A percentile compares a stretch with the other conserved stretches of the same genome.
phyloP scores from a whole-genome alignment of 2,797 vertebrate genomes.

The Pangasius mekongensis region DNA sequence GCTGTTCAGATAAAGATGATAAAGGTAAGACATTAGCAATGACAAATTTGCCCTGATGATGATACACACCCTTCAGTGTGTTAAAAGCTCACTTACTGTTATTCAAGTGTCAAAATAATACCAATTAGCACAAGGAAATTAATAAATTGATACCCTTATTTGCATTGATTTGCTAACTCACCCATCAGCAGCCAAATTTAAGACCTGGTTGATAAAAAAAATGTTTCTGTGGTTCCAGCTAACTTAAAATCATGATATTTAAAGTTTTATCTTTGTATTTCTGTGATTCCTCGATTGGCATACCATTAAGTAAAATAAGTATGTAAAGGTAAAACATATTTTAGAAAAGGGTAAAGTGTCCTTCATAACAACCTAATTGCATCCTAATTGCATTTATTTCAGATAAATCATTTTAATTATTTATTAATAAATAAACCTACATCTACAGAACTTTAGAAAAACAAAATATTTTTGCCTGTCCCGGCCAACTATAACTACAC shows the following conservation, averaged over 20 bases:
- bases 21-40: not conserved
- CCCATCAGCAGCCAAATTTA: not conserved
- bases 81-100: not conserved
- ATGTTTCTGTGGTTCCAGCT: not conserved
- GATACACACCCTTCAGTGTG: not conserved
- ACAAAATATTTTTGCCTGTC: not conserved
- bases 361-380: no score
- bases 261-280: not conserved
- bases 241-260: not conserved
- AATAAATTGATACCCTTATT: not conserved
- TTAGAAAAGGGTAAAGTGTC: not conserved
- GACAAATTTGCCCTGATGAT: not conserved
- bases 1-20: not conserved
- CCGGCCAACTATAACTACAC: no score
- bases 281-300: not conserved
- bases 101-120: not conserved
- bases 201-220: not conserved
- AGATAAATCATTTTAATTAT: not conserved
- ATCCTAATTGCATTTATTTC: not conserved
- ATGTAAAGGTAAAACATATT: not conserved
- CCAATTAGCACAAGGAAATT: not conserved
- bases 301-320: no score
- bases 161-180: not conserved
- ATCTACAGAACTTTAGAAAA: not conserved
- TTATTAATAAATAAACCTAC: not conserved